Conservation (phyloP, 2,888 invertebrate genomes). For the Chalcis sispes region DNA sequence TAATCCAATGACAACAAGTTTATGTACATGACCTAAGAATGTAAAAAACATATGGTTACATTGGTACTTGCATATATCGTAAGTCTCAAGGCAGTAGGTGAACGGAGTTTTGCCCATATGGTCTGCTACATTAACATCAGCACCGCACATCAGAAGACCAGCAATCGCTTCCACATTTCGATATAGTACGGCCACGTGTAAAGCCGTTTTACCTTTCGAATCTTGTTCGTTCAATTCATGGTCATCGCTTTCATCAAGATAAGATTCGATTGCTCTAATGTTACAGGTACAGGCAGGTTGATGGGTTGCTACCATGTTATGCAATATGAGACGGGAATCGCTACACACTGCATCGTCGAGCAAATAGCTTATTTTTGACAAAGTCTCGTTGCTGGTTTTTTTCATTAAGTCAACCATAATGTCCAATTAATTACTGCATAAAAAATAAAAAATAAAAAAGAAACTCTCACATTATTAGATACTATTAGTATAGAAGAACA, state of each 20-base stretch:
- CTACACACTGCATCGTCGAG: too few relatives aligned
- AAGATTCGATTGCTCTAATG: slow-evolving; percentile 27
- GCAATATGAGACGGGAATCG: too few relatives aligned
- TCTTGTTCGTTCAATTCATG: slow-evolving; percentile 42
- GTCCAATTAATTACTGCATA: too few relatives aligned
- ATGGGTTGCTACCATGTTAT: too few relatives aligned
- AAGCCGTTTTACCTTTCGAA: slow-evolving; percentile 29
- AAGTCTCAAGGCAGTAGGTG: slow-evolving; percentile 39
- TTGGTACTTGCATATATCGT: slow-evolving; percentile 27
- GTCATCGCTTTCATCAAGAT: slow-evolving; percentile 45
- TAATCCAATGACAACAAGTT: slow-evolving; percentile 34
- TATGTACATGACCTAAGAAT: slow-evolving; percentile 45
- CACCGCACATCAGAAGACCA: slow-evolving; percentile 44
- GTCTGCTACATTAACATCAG: slow-evolving; percentile 46
- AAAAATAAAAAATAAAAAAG: too few relatives aligned
- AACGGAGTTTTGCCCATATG: slow-evolving; percentile 22
- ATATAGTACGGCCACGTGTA: slow-evolving; percentile 39
- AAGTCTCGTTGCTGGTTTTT: too few relatives aligned
- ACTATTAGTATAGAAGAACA: too few relatives aligned
- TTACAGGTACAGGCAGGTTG: slow-evolving; percentile 7
- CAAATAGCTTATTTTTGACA: too few relatives aligned
- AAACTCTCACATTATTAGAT: too few relatives aligned
- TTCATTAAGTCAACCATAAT: too few relatives aligned
- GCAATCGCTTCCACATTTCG: slow-evolving; percentile 46
- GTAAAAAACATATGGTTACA: slow-evolving; percentile 43